A percentile compares a stretch with the other conserved stretches of the same genome.
Conservation (phyloP, 1,140 invertebrate species). For the Drosophila dunni region DNA sequence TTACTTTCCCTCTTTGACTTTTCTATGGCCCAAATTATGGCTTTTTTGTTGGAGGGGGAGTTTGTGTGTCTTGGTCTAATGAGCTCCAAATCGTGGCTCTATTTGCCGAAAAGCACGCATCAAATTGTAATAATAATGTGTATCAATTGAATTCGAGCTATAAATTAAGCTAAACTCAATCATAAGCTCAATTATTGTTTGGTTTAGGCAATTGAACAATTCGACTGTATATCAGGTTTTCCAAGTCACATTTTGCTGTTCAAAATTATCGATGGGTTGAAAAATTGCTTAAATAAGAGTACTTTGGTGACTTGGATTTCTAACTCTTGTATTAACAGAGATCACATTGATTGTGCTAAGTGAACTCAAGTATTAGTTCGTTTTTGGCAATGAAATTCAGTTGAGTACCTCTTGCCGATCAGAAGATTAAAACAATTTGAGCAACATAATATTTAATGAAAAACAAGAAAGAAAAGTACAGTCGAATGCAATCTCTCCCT, state of each 20-base stretch:
- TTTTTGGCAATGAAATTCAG: not conserved
- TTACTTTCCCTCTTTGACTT: slow-evolving; percentile 18
- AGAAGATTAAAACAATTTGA: too few species aligned
- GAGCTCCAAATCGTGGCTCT: slow-evolving; percentile 43
- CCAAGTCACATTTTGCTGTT: too few species aligned
- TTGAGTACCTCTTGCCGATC: not conserved
- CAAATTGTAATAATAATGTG: slow-evolving; percentile 13
- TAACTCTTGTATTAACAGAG: not conserved
- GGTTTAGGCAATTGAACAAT: too few species aligned
- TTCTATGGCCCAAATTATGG: slow-evolving; percentile 23
- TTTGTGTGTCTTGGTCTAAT: slow-evolving; percentile 34
- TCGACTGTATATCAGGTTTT: too few species aligned
- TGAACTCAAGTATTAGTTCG: not conserved
- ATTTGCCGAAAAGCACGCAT: not conserved
- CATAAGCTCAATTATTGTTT: slow-evolving; percentile 17
- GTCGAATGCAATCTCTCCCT: too few species aligned
- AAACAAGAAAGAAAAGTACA: too few species aligned
- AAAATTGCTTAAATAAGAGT: too few species aligned
- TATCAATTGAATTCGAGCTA: slow-evolving; percentile 14
- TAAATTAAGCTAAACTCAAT: not conserved
- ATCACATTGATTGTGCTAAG: not conserved
- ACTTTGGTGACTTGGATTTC: not conserved
- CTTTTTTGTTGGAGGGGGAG: slow-evolving; percentile 4
- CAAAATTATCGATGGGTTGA: too few species aligned
- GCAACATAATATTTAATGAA: too few species aligned